phyloP scores from a whole-genome alignment of 2,888 invertebrate species.

The Apodemia hepburni region DNA sequence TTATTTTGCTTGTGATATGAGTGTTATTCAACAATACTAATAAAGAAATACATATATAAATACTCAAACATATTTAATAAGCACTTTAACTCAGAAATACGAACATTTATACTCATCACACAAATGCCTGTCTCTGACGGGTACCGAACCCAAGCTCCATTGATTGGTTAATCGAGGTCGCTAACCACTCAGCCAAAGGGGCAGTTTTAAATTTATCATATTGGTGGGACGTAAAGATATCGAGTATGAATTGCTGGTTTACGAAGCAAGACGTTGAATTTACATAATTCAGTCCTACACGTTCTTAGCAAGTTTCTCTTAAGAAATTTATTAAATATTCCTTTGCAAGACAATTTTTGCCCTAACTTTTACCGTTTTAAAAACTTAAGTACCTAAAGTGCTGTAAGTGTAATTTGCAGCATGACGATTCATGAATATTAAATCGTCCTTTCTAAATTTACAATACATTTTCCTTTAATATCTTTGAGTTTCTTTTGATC shows the following conservation, averaged over 20 bases:
- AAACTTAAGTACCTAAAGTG: neutral
- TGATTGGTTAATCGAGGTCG: no score
- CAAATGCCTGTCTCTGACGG: no score
- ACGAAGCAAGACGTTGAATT: neutral
- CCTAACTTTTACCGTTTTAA: neutral
- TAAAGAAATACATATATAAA: no score
- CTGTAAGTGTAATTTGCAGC: neutral
- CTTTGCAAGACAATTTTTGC: constrained; percentile 1
- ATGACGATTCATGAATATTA: constrained; percentile 9
- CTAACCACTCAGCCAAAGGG: no score
- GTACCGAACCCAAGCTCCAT: no score
- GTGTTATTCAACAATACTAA: no score
- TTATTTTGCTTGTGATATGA: no score
- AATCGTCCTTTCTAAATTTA: neutral
- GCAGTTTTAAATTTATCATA: no score
- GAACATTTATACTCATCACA: no score
- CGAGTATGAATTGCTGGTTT: neutral
- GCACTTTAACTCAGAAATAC: no score
- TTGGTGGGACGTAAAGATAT: no score
- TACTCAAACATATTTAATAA: no score
- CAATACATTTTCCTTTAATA: neutral
- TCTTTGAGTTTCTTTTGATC: neutral
- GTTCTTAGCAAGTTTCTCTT: neutral
- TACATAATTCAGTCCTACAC: neutral
- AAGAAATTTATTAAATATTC: neutral